These are phyloP conservation scores for Epistrophe eligans DNA, from an alignment of 2,888 invertebrate genomes.

Conservation along the genomic window DNA sequence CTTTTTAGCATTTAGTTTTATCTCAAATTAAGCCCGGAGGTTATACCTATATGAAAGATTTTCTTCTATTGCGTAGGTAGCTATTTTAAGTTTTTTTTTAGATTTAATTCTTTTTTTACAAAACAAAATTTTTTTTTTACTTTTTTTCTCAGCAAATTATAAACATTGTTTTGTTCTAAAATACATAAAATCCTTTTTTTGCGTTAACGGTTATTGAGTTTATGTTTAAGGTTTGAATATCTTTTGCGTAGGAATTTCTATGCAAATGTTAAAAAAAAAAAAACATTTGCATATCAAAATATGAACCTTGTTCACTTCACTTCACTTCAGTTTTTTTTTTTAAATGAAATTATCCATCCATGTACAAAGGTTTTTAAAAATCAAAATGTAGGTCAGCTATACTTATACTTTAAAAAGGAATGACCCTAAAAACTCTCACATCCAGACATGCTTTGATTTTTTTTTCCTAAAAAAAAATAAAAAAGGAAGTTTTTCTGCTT, in stretches of 20 bases:
- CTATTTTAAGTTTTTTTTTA: background rate
- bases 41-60: too few species aligned
- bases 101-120: too few species aligned
- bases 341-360: constrained; percentile 7
- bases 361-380: background rate
- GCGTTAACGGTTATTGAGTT: background rate
- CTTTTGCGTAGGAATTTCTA: background rate
- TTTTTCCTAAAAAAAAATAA: too few species aligned
- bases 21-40: too few species aligned
- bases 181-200: constrained; percentile 3
- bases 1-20: too few species aligned
- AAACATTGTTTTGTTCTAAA: background rate
- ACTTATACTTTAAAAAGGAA: background rate
- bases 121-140: too few species aligned
- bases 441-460: background rate
- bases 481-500: background rate
- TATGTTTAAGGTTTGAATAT: background rate
- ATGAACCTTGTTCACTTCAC: constrained; percentile 6
- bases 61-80: too few species aligned
- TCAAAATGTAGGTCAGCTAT: constrained; percentile 30
- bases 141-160: too few species aligned
- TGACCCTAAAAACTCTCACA: constrained; percentile 1
- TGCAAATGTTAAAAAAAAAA: background rate
- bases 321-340: background rate
- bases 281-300: constrained; percentile 6